Percentiles rank a stretch among this genome's conserved stretches.
Conservation (phyloP, 1,140 invertebrate species). For the Radopholus similis region DNA sequence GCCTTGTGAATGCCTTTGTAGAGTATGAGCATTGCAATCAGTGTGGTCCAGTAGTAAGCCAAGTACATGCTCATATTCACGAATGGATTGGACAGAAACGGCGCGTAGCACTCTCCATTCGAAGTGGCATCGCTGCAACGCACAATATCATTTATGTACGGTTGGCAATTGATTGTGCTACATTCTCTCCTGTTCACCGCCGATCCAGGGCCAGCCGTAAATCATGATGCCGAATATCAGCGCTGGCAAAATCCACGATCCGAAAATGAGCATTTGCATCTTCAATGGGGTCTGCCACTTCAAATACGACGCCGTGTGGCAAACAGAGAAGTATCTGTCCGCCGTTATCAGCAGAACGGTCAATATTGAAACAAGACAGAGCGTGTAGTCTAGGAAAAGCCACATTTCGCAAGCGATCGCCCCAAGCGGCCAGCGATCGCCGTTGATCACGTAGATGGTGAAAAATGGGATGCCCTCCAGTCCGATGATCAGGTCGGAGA, state of each 20-base stretch:
- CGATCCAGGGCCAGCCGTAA: constrained; percentile 53
- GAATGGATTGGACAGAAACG: constrained; percentile 58
- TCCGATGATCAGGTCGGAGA: constrained; percentile 96
- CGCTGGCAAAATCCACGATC: constrained; percentile 56
- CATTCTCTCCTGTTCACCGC: constrained; percentile 35
- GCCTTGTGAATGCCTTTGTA: constrained; percentile 60
- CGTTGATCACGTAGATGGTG: constrained; percentile 64
- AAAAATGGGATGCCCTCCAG: constrained; percentile 69
- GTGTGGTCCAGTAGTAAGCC: constrained; percentile 59
- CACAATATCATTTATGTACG: constrained; percentile 3
- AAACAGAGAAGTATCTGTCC: constrained; percentile 66
- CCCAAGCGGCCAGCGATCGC: constrained; percentile 93
- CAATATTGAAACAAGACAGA: constrained; percentile 96
- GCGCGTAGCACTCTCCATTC: constrained; percentile 57
- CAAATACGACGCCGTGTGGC: constrained; percentile 56
- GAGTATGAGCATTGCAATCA: constrained; percentile 58
- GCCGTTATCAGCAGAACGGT: constrained; percentile 97
- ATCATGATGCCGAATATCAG: constrained; percentile 59
- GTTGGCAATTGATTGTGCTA: background rate
- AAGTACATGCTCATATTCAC: constrained; percentile 60
- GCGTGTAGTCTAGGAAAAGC: constrained; percentile 97
- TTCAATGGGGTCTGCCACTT: constrained; percentile 58
- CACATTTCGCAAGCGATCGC: constrained; percentile 92
- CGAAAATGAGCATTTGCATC: constrained; percentile 51
- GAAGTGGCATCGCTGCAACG: constrained; percentile 35